Evolutionary conservation across 2,888 invertebrate genomes (phyloP).

Genomic region (Drepanosiphum platanoidis): DNA sequence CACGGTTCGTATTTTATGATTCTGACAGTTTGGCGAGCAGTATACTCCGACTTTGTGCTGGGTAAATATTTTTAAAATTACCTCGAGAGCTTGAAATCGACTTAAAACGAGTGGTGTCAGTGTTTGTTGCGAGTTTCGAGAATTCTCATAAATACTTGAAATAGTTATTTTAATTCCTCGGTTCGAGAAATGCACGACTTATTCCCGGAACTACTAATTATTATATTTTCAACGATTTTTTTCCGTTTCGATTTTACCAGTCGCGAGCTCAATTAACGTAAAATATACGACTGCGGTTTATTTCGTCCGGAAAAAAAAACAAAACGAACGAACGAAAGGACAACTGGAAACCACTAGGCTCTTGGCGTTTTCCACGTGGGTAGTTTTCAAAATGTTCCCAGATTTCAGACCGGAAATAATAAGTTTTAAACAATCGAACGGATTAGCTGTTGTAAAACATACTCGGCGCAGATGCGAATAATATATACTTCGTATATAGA

Average conservation of each 20-base stretch:
- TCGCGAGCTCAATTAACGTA: neutral
- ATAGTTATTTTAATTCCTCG: neutral
- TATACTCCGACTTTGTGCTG: neutral
- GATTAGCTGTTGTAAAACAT: too few species aligned
- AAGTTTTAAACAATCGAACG: too few species aligned
- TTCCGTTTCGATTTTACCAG: too few species aligned
- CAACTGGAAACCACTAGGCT: too few species aligned
- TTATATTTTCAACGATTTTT: neutral
- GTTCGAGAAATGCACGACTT: neutral
- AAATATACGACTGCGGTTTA: neutral
- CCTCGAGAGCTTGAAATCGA: neutral
- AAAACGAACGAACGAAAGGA: too few species aligned
- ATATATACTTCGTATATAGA: too few species aligned
- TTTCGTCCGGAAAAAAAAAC: too few species aligned
- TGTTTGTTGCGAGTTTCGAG: neutral
- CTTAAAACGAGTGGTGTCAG: neutral
- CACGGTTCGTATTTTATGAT: too few species aligned
- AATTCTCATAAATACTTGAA: neutral
- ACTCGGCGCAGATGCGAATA: too few species aligned
- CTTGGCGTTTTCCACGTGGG: too few species aligned
- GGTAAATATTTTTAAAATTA: neutral
- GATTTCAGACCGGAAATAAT: too few species aligned
- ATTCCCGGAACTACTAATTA: neutral
- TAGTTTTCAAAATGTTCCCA: too few species aligned
- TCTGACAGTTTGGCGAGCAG: neutral